Base-by-base conservation (phyloP, 2,888 invertebrate species). In the Chaetogeoica ovagalla region DNA sequence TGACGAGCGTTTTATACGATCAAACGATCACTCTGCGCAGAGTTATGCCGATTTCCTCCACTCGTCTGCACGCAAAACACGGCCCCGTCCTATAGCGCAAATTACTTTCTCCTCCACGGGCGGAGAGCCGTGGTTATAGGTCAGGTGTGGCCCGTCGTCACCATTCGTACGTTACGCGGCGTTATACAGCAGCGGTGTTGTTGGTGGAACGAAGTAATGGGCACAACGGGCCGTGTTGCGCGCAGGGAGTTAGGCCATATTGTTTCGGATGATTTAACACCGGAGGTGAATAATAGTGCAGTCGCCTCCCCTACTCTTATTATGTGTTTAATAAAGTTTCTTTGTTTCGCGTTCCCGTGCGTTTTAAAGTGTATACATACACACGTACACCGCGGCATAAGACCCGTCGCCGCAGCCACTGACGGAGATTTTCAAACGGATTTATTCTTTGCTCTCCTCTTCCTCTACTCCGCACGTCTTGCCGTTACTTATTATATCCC, bases 281-380 rank as follows among this genome's bases (percentile, higher is more conserved):
- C 39, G 63, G 63, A 79, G 79, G 79, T 79, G 71, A 79, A 79
- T 79, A 79, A 79, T 79, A 71, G 70, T 71, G n/a, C n/a, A 30
- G 30, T 30, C 30, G 30, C 30, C 43, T 43, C 43, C 70, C 43
- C 70, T 55, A 63, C 79, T 55, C 79, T 79, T 79, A 79, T 71
- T 79, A 71, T 79, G 79, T 79, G 71, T 79, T 79, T 79, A 79
- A 63, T 79, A 79, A 79, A 79, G 79, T 79, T 79, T 79, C 79
- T 70, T 79, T 79, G 79, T 79, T 79, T 63, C 23, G 52, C 39
- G 39, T 39, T 39, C 30, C 4, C 62, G 19, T n/a, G 48, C 48
- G 60, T 77, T 79, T 79, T 79, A 71, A 65, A 70, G 70, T 57
- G 52, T 57, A 57, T 6, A 30, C 11, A 11, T 9, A 9, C 15